These are phyloP conservation scores for Pantala flavescens DNA, from an alignment of 1,140 invertebrate genomes.

Conservation along the genomic window DNA sequence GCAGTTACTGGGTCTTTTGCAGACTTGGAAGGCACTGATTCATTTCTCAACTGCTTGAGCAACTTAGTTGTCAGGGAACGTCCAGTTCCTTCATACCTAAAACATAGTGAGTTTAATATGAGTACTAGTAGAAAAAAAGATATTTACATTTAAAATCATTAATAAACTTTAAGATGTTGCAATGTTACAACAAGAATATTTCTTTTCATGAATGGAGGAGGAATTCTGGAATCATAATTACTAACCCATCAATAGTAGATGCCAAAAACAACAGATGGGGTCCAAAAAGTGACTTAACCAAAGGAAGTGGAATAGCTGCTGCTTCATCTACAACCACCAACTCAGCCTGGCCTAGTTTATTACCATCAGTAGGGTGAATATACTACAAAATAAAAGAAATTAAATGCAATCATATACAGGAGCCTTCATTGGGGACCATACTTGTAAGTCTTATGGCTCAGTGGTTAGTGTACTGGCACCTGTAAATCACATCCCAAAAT, in stretches of 20 bases:
- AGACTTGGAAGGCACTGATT: slow-evolving; percentile 38
- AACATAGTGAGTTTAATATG: slow-evolving; percentile 17
- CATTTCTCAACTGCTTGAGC: slow-evolving; percentile 73
- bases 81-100: slow-evolving; percentile 92
- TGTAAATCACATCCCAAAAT: too few species aligned
- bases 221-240: slow-evolving; percentile 13
- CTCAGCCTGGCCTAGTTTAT: slow-evolving; percentile 84
- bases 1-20: slow-evolving; percentile 34
- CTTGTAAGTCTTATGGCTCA: too few species aligned
- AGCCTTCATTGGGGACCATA: too few species aligned
- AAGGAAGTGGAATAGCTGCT: slow-evolving; percentile 91
- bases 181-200: neutral
- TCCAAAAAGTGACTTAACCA: slow-evolving; percentile 83
- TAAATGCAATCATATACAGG: too few species aligned
- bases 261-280: slow-evolving; percentile 93
- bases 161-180: neutral
- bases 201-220: neutral
- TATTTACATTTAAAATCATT: neutral
- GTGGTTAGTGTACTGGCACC: too few species aligned
- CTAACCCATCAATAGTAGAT: slow-evolving; percentile 87
- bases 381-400: slow-evolving; percentile 51
- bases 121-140: neutral
- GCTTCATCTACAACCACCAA: slow-evolving; percentile 97
- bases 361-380: slow-evolving; percentile 85
- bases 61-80: slow-evolving; percentile 91